These are phyloP conservation scores for Colius striatus DNA, from an alignment of 2,113 vertebrate genomes.

Conservation along the genomic window DNA sequence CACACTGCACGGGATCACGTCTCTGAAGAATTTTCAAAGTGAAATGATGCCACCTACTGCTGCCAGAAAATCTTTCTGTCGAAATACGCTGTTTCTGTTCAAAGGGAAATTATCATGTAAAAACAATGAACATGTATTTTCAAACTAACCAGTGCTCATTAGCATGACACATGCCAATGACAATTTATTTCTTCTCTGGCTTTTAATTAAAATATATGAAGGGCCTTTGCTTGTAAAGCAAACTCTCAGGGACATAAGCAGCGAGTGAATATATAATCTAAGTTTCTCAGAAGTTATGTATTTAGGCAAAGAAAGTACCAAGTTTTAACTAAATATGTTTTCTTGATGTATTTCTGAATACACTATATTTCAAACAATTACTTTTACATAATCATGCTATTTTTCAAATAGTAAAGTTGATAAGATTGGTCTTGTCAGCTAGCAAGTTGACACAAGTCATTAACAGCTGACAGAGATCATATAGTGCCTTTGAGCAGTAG, in stretches of 20 bases:
- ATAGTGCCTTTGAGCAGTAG: background rate
- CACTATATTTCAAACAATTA: background rate
- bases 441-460: background rate
- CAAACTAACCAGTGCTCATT: background rate
- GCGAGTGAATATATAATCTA: background rate
- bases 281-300: background rate
- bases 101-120: conserved; percentile 23
- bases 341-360: background rate
- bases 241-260: background rate
- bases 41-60: conserved; percentile 77
- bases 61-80: background rate
- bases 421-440: background rate
- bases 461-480: background rate
- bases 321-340: background rate
- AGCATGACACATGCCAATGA: background rate
- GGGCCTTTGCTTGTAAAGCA: background rate
- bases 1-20: background rate
- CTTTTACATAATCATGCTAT: background rate
- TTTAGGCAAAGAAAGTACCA: background rate
- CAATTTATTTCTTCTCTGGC: background rate
- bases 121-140: conserved; percentile 14
- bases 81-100: background rate
- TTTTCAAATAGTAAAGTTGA: background rate
- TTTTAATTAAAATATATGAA: conserved; percentile 56
- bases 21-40: conserved; percentile 74